A percentile compares a stretch with the other conserved stretches of the same genome.
phyloP scores from a whole-genome alignment of 2,113 vertebrate species.

The Mesembrinibis cayennensis region DNA sequence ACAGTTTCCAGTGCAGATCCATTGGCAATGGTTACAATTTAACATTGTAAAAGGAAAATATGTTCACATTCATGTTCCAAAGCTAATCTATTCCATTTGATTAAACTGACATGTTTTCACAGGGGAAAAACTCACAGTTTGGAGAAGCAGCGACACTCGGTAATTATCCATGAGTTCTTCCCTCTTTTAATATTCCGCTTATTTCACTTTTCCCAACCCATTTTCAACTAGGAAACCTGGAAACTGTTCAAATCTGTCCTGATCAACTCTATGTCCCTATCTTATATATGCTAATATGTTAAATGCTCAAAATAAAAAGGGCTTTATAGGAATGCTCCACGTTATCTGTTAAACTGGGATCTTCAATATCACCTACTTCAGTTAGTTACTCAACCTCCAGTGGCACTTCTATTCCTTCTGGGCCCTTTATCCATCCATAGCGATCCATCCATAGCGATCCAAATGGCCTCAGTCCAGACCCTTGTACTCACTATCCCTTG shows the following conservation, averaged over 20 bases:
- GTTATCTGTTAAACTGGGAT: background rate
- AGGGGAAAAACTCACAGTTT: background rate
- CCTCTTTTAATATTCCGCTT: background rate
- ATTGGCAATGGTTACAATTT: background rate
- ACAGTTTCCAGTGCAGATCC: background rate
- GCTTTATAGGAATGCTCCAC: background rate
- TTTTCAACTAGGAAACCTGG: background rate
- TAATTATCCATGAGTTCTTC: background rate
- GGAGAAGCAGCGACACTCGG: background rate
- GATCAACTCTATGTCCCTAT: background rate
- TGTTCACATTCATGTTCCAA: background rate
- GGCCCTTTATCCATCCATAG: background rate
- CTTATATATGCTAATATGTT: background rate
- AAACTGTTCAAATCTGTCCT: background rate
- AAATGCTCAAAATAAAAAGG: background rate
- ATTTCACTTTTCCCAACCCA: background rate
- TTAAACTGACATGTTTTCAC: background rate
- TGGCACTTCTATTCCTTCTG: background rate
- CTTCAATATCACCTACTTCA: background rate
- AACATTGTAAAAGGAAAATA: background rate
- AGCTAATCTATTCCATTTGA: background rate
- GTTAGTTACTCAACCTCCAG: background rate
- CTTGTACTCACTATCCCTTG: background rate
- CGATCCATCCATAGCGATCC: background rate
- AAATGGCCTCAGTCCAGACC: background rate